phyloP scores from a whole-genome alignment of 2,797 vertebrate genomes.

The Smutsia temminckii region DNA sequence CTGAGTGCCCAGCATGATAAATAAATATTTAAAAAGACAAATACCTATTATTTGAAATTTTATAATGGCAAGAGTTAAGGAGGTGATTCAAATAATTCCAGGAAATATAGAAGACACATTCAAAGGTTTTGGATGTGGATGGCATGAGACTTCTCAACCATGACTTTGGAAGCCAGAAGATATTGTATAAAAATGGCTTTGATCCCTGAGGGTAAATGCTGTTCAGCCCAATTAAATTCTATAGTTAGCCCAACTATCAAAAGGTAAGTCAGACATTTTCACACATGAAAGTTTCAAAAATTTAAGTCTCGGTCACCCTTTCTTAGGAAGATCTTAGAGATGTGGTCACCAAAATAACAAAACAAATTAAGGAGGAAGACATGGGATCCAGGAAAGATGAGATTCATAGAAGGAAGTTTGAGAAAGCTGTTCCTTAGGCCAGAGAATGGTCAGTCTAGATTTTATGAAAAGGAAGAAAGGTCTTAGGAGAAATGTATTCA shows the following conservation, averaged over 20 bases:
- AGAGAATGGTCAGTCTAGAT: neutral
- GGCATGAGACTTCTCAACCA: neutral
- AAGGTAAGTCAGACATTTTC: neutral
- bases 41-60: slow-evolving; percentile 18
- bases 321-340: neutral
- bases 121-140: neutral
- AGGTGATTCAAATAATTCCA: neutral
- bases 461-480: neutral
- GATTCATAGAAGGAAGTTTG: neutral
- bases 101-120: neutral
- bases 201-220: neutral
- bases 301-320: neutral
- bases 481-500: neutral
- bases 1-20: neutral
- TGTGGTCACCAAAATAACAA: neutral
- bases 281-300: neutral
- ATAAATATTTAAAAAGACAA: neutral
- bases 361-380: neutral
- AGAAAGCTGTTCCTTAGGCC: neutral
- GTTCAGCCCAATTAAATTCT: neutral
- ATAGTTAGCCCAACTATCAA: neutral
- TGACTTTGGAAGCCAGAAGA: neutral
- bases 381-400: neutral
- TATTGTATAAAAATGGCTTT: neutral
- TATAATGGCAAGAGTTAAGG: neutral